Evolutionary conservation across 2,113 vertebrate genomes (phyloP).

Genomic region (Anoplopoma fimbria): DNA sequence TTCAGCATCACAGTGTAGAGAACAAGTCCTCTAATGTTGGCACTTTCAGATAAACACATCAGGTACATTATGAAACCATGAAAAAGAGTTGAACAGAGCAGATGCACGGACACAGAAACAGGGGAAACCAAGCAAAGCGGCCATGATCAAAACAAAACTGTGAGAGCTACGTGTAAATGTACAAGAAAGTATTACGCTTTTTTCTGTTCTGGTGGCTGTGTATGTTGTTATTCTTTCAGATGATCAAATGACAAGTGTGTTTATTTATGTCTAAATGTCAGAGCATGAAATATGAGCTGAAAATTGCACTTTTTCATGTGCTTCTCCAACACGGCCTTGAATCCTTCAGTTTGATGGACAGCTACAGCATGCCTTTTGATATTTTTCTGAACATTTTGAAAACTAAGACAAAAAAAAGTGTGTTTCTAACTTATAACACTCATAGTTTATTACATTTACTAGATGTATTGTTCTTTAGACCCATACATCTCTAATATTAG

Average conservation of each 20-base stretch:
- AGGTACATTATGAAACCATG: constrained; percentile 9
- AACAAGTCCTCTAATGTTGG: constrained; percentile 20
- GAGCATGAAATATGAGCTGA: constrained; percentile 50
- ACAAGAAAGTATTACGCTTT: background rate
- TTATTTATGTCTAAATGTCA: constrained; percentile 22
- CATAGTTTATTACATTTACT: constrained; percentile 32
- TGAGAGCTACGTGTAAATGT: constrained; percentile 15
- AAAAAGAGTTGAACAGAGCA: constrained; percentile 14
- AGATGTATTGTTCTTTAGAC: constrained; percentile 1
- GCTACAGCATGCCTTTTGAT: constrained; percentile 48
- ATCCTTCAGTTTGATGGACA: constrained; percentile 12
- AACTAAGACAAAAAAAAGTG: constrained; percentile 43
- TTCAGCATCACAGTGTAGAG: background rate
- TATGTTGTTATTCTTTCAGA: background rate
- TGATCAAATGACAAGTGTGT: constrained; percentile 10
- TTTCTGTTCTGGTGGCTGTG: constrained; percentile 19
- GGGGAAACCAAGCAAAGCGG: constrained; percentile 7
- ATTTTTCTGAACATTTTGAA: constrained; percentile 44
- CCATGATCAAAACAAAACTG: constrained; percentile 21
- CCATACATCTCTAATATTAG: constrained; percentile 32
- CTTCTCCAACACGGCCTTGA: background rate
- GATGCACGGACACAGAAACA: constrained; percentile 30
- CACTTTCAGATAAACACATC: constrained; percentile 32
- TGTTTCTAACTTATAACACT: constrained; percentile 38
- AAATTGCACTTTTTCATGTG: constrained; percentile 1